Base-by-base conservation (phyloP, 1,140 invertebrate species). In the Calycopis cecrops region DNA sequence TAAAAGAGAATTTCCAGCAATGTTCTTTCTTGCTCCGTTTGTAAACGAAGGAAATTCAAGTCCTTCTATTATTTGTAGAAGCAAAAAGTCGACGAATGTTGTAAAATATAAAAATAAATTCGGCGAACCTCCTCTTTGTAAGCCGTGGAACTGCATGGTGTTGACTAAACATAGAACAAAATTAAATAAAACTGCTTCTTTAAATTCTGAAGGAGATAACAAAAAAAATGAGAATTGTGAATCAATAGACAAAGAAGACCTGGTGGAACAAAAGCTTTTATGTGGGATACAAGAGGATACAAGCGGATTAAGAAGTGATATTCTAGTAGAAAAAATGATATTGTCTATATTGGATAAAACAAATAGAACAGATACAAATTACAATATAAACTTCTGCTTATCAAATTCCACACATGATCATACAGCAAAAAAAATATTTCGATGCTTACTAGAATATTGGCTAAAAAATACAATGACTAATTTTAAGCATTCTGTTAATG, bases 51-150 rank as follows among this genome's bases (percentile, higher is more conserved):
- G 47, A 8, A 48, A 37, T 14, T 55, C 11, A 10, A 38, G 48
- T 35, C 48, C 67, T 16, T 65, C 68, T 1, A 14, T 44, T 9
- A 73, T 84, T 62, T 75, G 67, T 21, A 73, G 57, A 52, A 82
- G 77, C 47, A 77, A 60, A 35, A 86, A 86, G 55, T 79, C 61
- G 0, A 86, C 82, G 1, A 84, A 86, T 63, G 48, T 86, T 35
- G 67, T 81, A 0, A 86, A 81, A 60, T 83, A 83, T 35, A 76
- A 55, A 62, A 84, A 82, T 60, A 51, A 65, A 7, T 28, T 53
- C n/a, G 52, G 54, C 0, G 82, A 86, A 57, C 79, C 80, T 4
- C 53, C 63, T 9, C 65, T 84, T 6, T 65, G 62, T 34, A 69
- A 55, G 14, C 74, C 75, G 0, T 76, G 67, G 17, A 76, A 65